These are phyloP conservation scores for Boleophthalmus pectinirostris DNA, from an alignment of 2,113 vertebrate species.

Conservation along the genomic window DNA sequence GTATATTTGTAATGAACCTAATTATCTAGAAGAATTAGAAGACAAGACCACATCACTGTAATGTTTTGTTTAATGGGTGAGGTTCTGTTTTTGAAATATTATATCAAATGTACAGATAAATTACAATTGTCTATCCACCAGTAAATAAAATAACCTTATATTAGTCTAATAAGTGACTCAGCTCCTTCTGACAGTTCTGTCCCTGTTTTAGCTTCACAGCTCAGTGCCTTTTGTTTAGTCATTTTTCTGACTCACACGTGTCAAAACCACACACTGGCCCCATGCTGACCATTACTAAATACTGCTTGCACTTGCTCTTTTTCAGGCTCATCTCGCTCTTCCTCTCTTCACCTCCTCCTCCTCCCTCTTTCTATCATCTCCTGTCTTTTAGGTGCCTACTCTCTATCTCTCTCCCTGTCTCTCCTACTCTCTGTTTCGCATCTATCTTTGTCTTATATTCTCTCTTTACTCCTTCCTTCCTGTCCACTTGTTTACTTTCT, in stretches of 20 bases:
- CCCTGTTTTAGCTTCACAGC: constrained; percentile 8
- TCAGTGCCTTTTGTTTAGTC: constrained; percentile 48
- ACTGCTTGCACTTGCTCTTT: constrained; percentile 65
- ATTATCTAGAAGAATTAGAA: too few relatives aligned
- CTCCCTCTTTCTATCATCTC: too few relatives aligned
- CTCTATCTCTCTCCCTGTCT: not conserved
- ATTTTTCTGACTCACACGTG: constrained; percentile 41
- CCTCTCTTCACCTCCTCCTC: not conserved
- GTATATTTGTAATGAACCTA: too few relatives aligned
- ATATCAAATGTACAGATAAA: too few relatives aligned
- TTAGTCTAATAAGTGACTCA: constrained; percentile 3
- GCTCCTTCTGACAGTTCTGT: not conserved
- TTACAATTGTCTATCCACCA: too few relatives aligned
- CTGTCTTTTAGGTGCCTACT: constrained; percentile 1
- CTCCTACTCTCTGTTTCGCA: constrained; percentile 1
- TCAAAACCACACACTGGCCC: constrained; percentile 29
- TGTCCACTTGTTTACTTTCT: too few relatives aligned
- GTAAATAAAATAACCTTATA: not conserved
- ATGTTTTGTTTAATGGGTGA: too few relatives aligned
- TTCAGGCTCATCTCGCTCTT: constrained; percentile 32
- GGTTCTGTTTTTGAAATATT: too few relatives aligned
- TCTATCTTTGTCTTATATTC: too few relatives aligned
- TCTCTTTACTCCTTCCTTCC: too few relatives aligned
- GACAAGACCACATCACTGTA: too few relatives aligned
- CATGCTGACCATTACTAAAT: constrained; percentile 26